Conservation (phyloP, 2,888 invertebrate genomes). For the Ophion ellenae region DNA sequence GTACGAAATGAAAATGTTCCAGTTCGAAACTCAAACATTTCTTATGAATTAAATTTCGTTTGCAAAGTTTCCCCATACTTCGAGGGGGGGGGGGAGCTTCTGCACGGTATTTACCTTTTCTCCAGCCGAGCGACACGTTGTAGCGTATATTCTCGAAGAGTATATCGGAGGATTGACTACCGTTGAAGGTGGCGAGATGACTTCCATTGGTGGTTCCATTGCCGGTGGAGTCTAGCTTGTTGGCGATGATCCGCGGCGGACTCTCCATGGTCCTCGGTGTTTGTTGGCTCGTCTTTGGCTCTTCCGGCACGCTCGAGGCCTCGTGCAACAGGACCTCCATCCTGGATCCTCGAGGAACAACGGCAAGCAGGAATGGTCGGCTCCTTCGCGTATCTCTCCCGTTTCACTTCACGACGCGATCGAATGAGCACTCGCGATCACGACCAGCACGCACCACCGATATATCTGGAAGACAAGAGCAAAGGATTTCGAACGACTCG, state of each 20-base stretch:
- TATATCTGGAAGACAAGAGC: slow-evolving; percentile 58
- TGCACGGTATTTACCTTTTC: slow-evolving; percentile 86
- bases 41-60: neutral
- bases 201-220: slow-evolving; percentile 51
- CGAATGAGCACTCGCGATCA: neutral
- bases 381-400: neutral
- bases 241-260: neutral
- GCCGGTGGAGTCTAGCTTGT: slow-evolving; percentile 8
- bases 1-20: too few species aligned
- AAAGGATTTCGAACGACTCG: slow-evolving; percentile 27
- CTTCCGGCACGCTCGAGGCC: slow-evolving; percentile 72
- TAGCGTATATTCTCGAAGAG: slow-evolving; percentile 90
- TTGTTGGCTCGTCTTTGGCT: slow-evolving; percentile 16
- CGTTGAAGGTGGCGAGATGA: slow-evolving; percentile 64
- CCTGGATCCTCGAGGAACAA: slow-evolving; percentile 17
- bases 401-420: neutral
- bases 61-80: too few species aligned
- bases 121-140: slow-evolving; percentile 87
- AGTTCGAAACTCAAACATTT: too few species aligned
- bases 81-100: neutral
- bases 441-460: neutral
- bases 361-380: neutral
- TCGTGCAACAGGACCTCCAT: slow-evolving; percentile 82
- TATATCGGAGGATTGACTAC: slow-evolving; percentile 87
- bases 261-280: neutral